Conservation (phyloP, 2,113 vertebrate genomes). For the Philantomba maxwellii region DNA sequence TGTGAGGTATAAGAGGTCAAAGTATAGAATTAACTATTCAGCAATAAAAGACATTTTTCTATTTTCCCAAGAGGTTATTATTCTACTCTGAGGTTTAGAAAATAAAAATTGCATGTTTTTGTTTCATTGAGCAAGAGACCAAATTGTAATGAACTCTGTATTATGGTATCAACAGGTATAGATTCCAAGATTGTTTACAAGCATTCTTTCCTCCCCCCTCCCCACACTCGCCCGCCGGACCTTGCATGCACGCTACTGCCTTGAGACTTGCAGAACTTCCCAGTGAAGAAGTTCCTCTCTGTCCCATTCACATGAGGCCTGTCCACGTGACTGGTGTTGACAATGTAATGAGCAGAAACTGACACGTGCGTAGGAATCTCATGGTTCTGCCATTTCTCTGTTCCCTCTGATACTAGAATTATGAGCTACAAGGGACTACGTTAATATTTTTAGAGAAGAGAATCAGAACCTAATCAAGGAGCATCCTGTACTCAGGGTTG, state of each 20-base stretch:
- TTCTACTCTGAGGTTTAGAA: not conserved
- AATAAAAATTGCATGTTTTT: not conserved
- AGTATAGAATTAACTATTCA: not conserved
- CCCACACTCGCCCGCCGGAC: not conserved
- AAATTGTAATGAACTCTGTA: not conserved
- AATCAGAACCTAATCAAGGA: not conserved
- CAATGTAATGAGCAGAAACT: not conserved
- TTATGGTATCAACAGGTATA: not conserved
- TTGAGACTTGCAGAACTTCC: not conserved
- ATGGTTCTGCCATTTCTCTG: not conserved
- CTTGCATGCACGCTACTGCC: not conserved
- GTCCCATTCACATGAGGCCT: rapidly evolving
- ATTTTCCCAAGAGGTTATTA: not conserved
- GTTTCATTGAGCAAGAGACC: not conserved
- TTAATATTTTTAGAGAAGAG: not conserved
- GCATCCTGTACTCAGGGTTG: rapidly evolving
- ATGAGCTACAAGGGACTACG: rapidly evolving
- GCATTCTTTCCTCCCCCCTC: not conserved
- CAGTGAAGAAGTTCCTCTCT: not conserved
- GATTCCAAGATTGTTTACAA: not conserved
- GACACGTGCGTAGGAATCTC: rapidly evolving
- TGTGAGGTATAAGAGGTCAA: not conserved
- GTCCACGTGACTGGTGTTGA: not conserved
- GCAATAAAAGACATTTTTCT: not conserved
- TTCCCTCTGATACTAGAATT: not conserved